Evolutionary conservation across 2,797 vertebrate species (phyloP), one percentile per base, ranked within the genome.

Genomic region (Oophaga sylvatica): DNA sequence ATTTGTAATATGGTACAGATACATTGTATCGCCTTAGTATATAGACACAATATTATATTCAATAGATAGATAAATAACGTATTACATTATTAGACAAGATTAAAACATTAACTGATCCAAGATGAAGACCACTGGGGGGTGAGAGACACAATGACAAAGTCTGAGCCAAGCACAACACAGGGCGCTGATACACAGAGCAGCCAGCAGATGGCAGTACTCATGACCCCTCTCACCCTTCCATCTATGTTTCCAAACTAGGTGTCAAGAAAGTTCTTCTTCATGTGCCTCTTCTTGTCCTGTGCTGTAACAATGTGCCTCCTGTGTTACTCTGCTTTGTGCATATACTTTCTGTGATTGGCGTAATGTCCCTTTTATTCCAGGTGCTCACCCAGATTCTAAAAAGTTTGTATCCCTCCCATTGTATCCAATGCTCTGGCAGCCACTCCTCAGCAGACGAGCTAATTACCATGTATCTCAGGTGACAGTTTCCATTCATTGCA

Each of bases 361-460:
- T 89, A 89, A 89, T 89, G 87, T 89, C 63, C 71, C 78, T 89
- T 86, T 41, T 82, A 86, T 86, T 82, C 70, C 84, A 89, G 87
- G 87, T 81, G 65, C 65, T 85, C 67, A 26, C 13, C n/a, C 78
- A 87, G 81, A 45, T 80, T 80, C 9, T 65, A 16, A 13, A 57
- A 22, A 65, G 22, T 45, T 57, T 13, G 19, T 13, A 45, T 56
- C 63, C 60, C 80, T 82, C 70, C 71, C 59, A 65, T 22, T 87
- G 86, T 77, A 57, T 60, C 31, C 80, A 67, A 15, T 31, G 71
- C 86, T 87, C 80, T 20, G 67, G 20, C 78, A 17, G 15, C 17
- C 22, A 20, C 10, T 19, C 35, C 8, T 26, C 48, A n/a, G 56
- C 5, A 62, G 17, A 80, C 31, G 11, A n/a, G 22, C 7, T 65